Conservation (phyloP, 1,140 invertebrate species). For the Drosophila kurseongensis region DNA sequence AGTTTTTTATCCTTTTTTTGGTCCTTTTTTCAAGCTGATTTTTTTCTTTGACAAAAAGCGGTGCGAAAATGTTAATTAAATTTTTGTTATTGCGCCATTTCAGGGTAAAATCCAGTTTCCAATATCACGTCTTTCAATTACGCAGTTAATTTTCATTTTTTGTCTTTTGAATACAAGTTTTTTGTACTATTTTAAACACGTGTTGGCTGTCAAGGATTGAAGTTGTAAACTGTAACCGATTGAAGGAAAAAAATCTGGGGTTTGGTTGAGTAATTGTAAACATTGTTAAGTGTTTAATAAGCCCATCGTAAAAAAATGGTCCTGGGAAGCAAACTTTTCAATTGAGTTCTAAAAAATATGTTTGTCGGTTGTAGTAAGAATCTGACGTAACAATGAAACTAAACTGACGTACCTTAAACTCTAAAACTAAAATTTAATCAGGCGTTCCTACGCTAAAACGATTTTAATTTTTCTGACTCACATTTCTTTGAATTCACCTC, state of each 20-base stretch:
- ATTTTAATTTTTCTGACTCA: no score
- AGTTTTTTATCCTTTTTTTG: conserved; percentile 41
- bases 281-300: conserved; percentile 29
- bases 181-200: conserved; percentile 42
- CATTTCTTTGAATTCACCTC: no score
- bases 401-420: no score
- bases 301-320: conserved; percentile 2
- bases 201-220: conserved; percentile 46
- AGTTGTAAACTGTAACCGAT: conserved; percentile 9
- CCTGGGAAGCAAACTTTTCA: conserved; percentile 1
- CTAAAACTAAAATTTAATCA: no score
- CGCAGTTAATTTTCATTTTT: conserved; percentile 54
- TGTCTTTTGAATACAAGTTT: conserved; percentile 20
- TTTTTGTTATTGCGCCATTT: conserved; percentile 71
- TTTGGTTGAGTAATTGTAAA: conserved; percentile 34
- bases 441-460: no score
- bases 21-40: conserved; percentile 27
- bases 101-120: conserved; percentile 24
- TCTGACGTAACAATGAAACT: no score
- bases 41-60: conserved; percentile 35
- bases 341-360: conserved; percentile 3
- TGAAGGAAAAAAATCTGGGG: not conserved
- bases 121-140: conserved; percentile 42
- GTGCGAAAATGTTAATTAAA: conserved; percentile 75
- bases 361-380: no score